Conservation (phyloP, 1,140 invertebrate genomes). For the Cyrtorhinus lividipennis region DNA sequence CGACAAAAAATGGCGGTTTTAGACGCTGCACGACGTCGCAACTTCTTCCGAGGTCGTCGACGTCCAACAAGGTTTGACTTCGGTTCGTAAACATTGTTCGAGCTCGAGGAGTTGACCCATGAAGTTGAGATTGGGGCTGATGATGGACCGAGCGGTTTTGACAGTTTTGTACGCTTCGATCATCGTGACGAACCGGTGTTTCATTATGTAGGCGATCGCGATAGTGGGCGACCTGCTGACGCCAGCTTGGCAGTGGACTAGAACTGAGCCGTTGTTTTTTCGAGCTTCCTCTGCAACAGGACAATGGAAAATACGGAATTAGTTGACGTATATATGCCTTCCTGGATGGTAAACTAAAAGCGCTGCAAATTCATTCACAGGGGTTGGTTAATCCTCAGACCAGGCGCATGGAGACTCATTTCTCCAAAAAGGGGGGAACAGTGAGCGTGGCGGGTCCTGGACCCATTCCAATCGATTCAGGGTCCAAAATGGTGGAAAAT, state of each 20-base stretch:
- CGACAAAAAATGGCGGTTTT: not conserved
- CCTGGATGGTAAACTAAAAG: too few relatives aligned
- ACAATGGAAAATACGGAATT: constrained; percentile 26
- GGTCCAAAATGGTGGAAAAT: too few relatives aligned
- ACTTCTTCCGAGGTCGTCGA: not conserved
- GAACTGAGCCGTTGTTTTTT: constrained; percentile 56
- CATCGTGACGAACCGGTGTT: constrained; percentile 70
- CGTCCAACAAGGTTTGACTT: constrained; percentile 14
- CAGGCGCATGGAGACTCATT: too few relatives aligned
- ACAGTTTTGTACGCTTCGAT: constrained; percentile 81
- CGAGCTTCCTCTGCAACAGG: constrained; percentile 68
- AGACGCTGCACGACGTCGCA: constrained; percentile 9
- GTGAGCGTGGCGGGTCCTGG: too few relatives aligned
- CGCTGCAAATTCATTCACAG: too few relatives aligned
- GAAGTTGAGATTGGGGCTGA: constrained; percentile 94
- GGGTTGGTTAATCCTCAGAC: too few relatives aligned
- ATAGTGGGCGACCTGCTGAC: constrained; percentile 88
- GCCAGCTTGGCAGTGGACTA: constrained; percentile 91
- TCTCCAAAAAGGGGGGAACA: too few relatives aligned
- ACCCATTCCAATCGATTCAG: too few relatives aligned
- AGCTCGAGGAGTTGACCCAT: constrained; percentile 87
- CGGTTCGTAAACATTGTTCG: constrained; percentile 49
- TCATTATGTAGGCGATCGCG: constrained; percentile 89
- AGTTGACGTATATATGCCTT: not conserved
- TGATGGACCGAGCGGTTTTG: constrained; percentile 71